These are phyloP conservation scores for Theonella swinhoei DNA, from an alignment of 37 sponge, comb jelly and placozoan species.

Conservation along the genomic window DNA sequence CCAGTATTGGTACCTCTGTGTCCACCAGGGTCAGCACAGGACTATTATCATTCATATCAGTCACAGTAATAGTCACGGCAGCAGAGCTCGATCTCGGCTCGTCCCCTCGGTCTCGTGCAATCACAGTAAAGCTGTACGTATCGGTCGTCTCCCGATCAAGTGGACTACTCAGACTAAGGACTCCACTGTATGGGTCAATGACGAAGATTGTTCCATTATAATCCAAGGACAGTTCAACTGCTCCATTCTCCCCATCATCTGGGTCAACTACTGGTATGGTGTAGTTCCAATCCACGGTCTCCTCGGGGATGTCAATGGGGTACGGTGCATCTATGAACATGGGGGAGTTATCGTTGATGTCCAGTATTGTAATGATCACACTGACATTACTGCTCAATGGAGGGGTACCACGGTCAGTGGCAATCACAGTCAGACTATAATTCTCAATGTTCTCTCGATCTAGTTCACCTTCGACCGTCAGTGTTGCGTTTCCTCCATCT, in stretches of 20 bases:
- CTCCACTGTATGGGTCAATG: slow-evolving; percentile 24
- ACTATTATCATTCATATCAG: slow-evolving; percentile 67
- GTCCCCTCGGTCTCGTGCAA: slow-evolving; percentile 51
- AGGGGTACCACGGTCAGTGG: slow-evolving; percentile 29
- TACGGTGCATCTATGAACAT: slow-evolving; percentile 3
- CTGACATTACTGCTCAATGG: slow-evolving; percentile 20
- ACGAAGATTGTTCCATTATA: background rate
- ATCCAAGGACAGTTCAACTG: slow-evolving; percentile 11
- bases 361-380: slow-evolving; percentile 42
- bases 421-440: slow-evolving; percentile 38
- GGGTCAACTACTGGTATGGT: slow-evolving; percentile 15
- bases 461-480: background rate
- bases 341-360: slow-evolving; percentile 78
- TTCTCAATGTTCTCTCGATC: slow-evolving; percentile 29
- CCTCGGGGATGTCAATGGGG: slow-evolving; percentile 29
- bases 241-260: slow-evolving; percentile 57
- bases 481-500: slow-evolving; percentile 12
- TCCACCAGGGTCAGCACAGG: slow-evolving; percentile 30
- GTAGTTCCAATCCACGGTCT: background rate
- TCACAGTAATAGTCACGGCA: slow-evolving; percentile 36
- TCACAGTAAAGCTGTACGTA: slow-evolving; percentile 35
- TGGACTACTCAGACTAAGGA: slow-evolving; percentile 11
- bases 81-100: slow-evolving; percentile 1
- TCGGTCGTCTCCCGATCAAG: slow-evolving; percentile 69
- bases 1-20: background rate